These are phyloP conservation scores for Dreissena polymorpha DNA, from an alignment of 1,140 invertebrate species.

Conservation along the genomic window DNA sequence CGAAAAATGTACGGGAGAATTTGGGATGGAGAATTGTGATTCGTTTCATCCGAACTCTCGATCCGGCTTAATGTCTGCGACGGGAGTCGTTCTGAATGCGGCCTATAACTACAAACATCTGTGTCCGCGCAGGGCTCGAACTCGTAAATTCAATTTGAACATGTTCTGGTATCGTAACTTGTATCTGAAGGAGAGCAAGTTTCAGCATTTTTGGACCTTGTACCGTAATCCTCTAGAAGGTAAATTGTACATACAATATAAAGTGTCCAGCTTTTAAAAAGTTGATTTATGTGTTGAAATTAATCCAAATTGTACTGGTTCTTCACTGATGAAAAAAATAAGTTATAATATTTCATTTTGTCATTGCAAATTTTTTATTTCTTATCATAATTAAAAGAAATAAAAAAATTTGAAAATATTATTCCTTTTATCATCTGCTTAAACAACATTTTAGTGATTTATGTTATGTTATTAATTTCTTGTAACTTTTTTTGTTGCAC, in stretches of 20 bases:
- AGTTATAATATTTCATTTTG: no score
- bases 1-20: not conserved
- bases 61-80: constrained; percentile 50
- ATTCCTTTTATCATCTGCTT: no score
- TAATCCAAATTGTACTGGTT: no score
- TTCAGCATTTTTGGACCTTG: constrained; percentile 45
- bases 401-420: no score
- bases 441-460: no score
- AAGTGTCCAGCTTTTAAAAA: no score
- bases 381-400: no score
- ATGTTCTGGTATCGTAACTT: constrained; percentile 53
- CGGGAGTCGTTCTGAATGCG: constrained; percentile 13
- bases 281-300: no score
- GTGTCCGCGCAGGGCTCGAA: constrained; percentile 41
- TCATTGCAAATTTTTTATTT: no score
- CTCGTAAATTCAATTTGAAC: constrained; percentile 55
- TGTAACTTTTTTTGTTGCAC: no score
- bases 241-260: constrained; percentile 1
- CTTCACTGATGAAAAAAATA: no score
- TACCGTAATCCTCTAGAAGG: constrained; percentile 54
- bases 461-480: no score
- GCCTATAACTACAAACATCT: constrained; percentile 48
- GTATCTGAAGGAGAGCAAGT: constrained; percentile 34
- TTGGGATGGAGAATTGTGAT: not conserved
- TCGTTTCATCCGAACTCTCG: not conserved